These are phyloP conservation scores for Pectinophora gossypiella DNA, from an alignment of 1,140 invertebrate species.

Conservation along the genomic window DNA sequence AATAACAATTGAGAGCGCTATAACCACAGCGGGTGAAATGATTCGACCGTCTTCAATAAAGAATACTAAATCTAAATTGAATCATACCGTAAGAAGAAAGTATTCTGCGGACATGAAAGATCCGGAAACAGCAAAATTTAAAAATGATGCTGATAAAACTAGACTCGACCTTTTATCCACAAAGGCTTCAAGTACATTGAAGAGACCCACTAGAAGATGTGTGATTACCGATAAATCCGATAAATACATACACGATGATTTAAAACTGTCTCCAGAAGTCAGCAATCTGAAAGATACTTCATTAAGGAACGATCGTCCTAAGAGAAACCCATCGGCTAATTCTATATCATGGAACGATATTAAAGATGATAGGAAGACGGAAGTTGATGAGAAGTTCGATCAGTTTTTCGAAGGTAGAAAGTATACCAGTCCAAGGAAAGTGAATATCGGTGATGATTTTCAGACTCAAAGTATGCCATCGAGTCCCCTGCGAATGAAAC, in stretches of 20 bases:
- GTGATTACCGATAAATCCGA: constrained; percentile 6
- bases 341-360: constrained; percentile 69
- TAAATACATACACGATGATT: constrained; percentile 15
- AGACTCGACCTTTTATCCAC: not conserved
- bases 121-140: constrained; percentile 2
- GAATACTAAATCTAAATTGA: not conserved
- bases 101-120: constrained; percentile 22
- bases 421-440: constrained; percentile 21
- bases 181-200: constrained; percentile 11
- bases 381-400: constrained; percentile 56
- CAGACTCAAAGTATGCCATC: constrained; percentile 75
- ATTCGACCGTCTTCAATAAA: not conserved
- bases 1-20: not conserved
- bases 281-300: constrained; percentile 25
- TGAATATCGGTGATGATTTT: constrained; percentile 34
- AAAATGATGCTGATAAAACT: constrained; percentile 7
- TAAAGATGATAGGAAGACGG: constrained; percentile 42
- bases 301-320: constrained; percentile 36
- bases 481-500: constrained; percentile 68
- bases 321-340: constrained; percentile 63
- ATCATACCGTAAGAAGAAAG: constrained; percentile 14
- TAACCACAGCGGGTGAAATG: not conserved
- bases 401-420: constrained; percentile 51
- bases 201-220: constrained; percentile 16
- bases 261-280: constrained; percentile 32